Conservation (phyloP, 2,797 vertebrate species). For the Huso huso region DNA sequence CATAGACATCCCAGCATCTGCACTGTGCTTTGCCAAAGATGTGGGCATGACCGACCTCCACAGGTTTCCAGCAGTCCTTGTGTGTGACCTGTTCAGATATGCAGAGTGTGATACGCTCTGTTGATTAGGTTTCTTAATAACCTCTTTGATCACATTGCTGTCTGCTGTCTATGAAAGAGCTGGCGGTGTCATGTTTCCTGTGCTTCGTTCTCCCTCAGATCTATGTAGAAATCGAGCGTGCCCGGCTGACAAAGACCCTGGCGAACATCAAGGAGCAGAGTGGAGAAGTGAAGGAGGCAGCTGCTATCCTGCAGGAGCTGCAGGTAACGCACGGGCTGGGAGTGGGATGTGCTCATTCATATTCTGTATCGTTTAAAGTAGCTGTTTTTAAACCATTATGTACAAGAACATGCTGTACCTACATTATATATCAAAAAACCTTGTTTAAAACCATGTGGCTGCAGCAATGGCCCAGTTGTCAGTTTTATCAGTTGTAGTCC, state of each 20-base stretch:
- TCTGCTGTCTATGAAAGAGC: too few relatives aligned
- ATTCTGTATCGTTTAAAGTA: background rate
- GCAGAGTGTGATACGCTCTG: too few relatives aligned
- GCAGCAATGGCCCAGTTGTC: too few relatives aligned
- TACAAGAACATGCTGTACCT: background rate
- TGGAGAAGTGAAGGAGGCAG: constrained; percentile 89
- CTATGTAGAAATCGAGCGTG: constrained; percentile 96
- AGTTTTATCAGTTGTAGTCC: too few relatives aligned
- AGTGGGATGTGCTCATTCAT: background rate
- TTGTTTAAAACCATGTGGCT: background rate
- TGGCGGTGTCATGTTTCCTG: background rate
- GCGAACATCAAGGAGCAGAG: constrained; percentile 88
- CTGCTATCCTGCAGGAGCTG: constrained; percentile 87
- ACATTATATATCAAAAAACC: background rate
- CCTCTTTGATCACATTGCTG: too few relatives aligned
- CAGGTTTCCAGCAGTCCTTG: too few relatives aligned
- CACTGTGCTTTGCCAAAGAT: too few relatives aligned
- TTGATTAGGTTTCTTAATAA: too few relatives aligned
- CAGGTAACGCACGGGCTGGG: constrained; percentile 61
- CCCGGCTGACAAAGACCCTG: constrained; percentile 86
- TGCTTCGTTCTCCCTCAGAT: constrained; percentile 59
- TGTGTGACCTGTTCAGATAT: too few relatives aligned
- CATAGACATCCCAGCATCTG: too few relatives aligned
- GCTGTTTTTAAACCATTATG: too few relatives aligned
- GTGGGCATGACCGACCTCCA: too few relatives aligned